phyloP scores from a whole-genome alignment of 2,888 invertebrate species.

The Melanchra persicariae region DNA sequence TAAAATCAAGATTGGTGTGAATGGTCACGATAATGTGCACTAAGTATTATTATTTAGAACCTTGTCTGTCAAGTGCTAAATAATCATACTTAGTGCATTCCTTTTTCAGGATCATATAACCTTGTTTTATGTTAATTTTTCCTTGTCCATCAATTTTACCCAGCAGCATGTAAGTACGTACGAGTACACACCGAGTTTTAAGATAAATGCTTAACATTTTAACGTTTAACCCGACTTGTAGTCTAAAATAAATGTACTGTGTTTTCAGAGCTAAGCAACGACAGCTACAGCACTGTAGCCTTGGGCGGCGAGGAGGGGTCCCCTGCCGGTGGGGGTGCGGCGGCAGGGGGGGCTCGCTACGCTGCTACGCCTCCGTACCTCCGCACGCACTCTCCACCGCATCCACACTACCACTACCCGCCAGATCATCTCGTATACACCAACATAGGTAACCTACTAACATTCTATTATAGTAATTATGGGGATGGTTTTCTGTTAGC shows the following conservation, averaged over 20 bases:
- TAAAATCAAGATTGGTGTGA: too few species aligned
- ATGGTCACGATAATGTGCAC: too few species aligned
- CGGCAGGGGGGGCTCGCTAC: constrained; percentile 90
- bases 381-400: constrained; percentile 94
- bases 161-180: too few species aligned
- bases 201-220: neutral
- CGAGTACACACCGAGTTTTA: neutral
- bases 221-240: neutral
- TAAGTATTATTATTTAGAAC: too few species aligned
- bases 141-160: too few species aligned
- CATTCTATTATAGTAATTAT: neutral
- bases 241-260: neutral
- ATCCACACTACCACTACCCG: constrained; percentile 95
- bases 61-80: too few species aligned
- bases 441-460: constrained; percentile 92
- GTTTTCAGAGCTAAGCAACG: constrained; percentile 95
- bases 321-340: constrained; percentile 90
- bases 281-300: constrained; percentile 97
- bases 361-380: constrained; percentile 94
- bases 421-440: constrained; percentile 96
- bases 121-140: too few species aligned
- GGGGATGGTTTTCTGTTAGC: constrained; percentile 87
- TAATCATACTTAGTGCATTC: too few species aligned
- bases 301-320: constrained; percentile 96
- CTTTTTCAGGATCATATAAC: neutral